These are phyloP conservation scores for Tachypleus tridentatus DNA, from an alignment of 1,140 invertebrate species.

Conservation along the genomic window DNA sequence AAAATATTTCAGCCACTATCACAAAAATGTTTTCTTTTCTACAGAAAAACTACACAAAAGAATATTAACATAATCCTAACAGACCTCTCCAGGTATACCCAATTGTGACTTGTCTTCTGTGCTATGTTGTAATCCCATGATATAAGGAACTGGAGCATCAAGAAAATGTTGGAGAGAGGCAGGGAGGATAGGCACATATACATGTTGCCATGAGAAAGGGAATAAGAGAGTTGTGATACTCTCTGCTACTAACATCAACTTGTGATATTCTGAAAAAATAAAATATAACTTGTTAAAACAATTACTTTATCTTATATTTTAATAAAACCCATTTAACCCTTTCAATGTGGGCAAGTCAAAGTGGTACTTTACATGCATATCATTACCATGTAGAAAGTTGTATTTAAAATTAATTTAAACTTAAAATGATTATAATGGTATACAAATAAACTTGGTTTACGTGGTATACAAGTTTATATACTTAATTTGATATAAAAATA, in stretches of 20 bases:
- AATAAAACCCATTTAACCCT: neutral
- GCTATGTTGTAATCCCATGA: conserved; percentile 63
- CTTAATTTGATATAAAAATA: too few species aligned
- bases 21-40: conserved; percentile 1
- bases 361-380: too few species aligned
- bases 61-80: neutral
- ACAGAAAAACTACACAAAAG: neutral
- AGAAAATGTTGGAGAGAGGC: conserved; percentile 84
- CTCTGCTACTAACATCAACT: conserved; percentile 93
- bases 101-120: conserved; percentile 15
- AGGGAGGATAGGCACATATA: conserved; percentile 96
- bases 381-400: too few species aligned
- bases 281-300: neutral
- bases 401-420: too few species aligned
- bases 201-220: conserved; percentile 95
- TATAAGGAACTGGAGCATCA: conserved; percentile 96
- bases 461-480: too few species aligned
- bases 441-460: too few species aligned
- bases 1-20: neutral
- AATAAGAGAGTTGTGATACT: conserved; percentile 78
- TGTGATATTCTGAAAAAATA: conserved; percentile 66
- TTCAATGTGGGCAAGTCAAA: too few species aligned
- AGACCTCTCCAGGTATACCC: conserved; percentile 18
- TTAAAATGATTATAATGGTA: too few species aligned
- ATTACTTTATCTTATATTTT: neutral